These are phyloP conservation scores for Lomographa bimaculata DNA, from an alignment of 2,888 invertebrate genomes.

Conservation along the genomic window DNA sequence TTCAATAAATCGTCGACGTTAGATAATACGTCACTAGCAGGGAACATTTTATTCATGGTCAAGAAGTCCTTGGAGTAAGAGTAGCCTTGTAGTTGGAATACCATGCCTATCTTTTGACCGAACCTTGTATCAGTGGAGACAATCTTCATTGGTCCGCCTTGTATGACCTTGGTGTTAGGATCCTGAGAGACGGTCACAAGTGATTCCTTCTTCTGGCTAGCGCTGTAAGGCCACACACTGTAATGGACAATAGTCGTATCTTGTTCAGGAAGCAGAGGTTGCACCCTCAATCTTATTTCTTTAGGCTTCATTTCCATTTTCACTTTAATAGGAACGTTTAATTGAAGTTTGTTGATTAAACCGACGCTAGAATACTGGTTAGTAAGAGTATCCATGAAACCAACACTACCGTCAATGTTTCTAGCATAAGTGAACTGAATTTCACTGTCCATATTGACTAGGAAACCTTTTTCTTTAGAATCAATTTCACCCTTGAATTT, in stretches of 20 bases:
- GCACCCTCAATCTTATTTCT: slow-evolving; percentile 70
- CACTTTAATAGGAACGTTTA: slow-evolving; percentile 81
- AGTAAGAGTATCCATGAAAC: slow-evolving; percentile 85
- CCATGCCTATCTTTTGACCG: slow-evolving; percentile 79
- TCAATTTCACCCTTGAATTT: slow-evolving; percentile 69
- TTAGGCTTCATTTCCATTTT: slow-evolving; percentile 72
- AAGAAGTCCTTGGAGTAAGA: slow-evolving; percentile 76
- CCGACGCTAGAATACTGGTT: slow-evolving; percentile 85
- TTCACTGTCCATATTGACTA: slow-evolving; percentile 66
- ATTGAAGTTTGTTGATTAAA: slow-evolving; percentile 83
- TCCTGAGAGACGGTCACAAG: slow-evolving; percentile 77
- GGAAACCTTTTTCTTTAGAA: slow-evolving; percentile 48
- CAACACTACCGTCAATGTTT: slow-evolving; percentile 84
- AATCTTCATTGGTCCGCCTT: slow-evolving; percentile 55
- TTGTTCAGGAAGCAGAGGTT: slow-evolving; percentile 74
- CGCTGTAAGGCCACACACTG: slow-evolving; percentile 86
- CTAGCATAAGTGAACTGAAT: slow-evolving; percentile 77
- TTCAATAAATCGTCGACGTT: slow-evolving; percentile 49
- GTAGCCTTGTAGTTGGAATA: slow-evolving; percentile 78
- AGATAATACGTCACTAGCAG: slow-evolving; percentile 44
- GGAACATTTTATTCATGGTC: slow-evolving; percentile 54
- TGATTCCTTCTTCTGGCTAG: slow-evolving; percentile 81
- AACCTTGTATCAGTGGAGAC: slow-evolving; percentile 56
- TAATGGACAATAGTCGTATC: slow-evolving; percentile 81
- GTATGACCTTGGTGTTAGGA: slow-evolving; percentile 69